Evolutionary conservation across 2,797 vertebrate genomes (phyloP), one percentile per base, ranked within the genome.

Genomic region (Ataeniobius toweri): DNA sequence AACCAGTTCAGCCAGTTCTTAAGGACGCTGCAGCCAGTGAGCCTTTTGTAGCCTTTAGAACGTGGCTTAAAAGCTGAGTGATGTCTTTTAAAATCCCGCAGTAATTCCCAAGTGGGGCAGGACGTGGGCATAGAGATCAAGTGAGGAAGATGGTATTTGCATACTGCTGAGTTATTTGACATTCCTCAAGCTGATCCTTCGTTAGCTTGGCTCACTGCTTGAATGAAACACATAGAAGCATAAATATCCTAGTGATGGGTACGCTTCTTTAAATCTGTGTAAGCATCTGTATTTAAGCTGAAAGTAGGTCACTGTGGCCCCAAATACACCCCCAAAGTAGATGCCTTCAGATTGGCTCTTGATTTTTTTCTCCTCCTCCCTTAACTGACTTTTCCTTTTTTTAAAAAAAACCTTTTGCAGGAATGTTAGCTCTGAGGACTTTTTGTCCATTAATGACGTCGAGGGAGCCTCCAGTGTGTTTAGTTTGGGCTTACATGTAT

Each of bases 241-340:
- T 58, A 39, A 10, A 10, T 56, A 3, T 36, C 61, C 18, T 18
- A 13, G 5, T 70, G 20, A 22, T 71, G 56, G 53, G 59, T 44
- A 31, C 46, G 18, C 74, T 63, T 76, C 50, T 67, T 26, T 69
- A 28, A 51, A 26, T 80, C 68, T 80, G 70, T 80, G 44, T 10
- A 85, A 89, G 86, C 31, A 0, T 18, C 16, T 5, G 48, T 65
- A 69, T 73, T 61, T 77, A 77, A 61, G 39, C n/a, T 77, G 41
- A 82, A 92, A 89, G 77, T 90, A 85, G 89, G 89, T 90, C 88
- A 89, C 9, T 16, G 31, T 59, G 69, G 69, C 1, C 77, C 75
- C 77, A 46, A 14, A 39, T 56, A 69, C 65, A 1, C 79, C 78
- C 81, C 58, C 72, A 36, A 59, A 81, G 3, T 76, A 76, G 67